Conservation (phyloP, 2,113 vertebrate species). For the Heteronetta atricapilla region DNA sequence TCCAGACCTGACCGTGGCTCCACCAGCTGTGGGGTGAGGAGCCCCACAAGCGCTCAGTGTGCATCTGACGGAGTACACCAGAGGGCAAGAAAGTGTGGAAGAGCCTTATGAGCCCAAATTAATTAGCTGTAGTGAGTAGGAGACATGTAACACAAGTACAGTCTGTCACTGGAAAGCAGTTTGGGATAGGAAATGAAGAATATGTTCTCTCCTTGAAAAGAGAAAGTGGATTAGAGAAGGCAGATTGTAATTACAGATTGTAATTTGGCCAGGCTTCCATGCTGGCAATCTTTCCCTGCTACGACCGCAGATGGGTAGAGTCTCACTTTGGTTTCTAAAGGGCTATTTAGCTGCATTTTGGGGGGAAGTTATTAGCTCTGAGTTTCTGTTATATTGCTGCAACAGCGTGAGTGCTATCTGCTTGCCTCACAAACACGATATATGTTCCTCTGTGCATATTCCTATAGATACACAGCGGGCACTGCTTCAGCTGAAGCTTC, state of each 20-base stretch:
- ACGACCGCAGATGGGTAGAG: not conserved
- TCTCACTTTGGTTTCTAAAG: not conserved
- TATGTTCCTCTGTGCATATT: not conserved
- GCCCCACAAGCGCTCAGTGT: not conserved
- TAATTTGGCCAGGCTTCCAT: not conserved
- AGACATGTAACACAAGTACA: not conserved
- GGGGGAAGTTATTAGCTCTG: not conserved
- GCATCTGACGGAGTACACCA: not conserved
- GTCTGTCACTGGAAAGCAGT: conserved; percentile 14
- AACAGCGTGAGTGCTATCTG: not conserved
- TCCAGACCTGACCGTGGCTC: not conserved
- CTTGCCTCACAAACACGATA: not conserved
- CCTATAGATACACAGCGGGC: not conserved
- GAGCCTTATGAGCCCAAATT: not conserved
- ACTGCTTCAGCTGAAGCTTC: not conserved
- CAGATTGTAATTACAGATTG: not conserved
- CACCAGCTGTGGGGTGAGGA: too few species aligned
- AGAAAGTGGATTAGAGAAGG: not conserved
- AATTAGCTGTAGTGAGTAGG: conserved; percentile 28
- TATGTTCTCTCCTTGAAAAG: not conserved
- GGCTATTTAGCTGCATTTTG: not conserved
- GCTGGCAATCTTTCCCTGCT: not conserved
- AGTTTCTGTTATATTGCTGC: not conserved
- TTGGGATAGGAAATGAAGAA: not conserved
- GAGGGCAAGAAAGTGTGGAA: not conserved